Evolutionary conservation across 2,797 vertebrate genomes (phyloP).

Genomic region (Syndactyla subalaris): DNA sequence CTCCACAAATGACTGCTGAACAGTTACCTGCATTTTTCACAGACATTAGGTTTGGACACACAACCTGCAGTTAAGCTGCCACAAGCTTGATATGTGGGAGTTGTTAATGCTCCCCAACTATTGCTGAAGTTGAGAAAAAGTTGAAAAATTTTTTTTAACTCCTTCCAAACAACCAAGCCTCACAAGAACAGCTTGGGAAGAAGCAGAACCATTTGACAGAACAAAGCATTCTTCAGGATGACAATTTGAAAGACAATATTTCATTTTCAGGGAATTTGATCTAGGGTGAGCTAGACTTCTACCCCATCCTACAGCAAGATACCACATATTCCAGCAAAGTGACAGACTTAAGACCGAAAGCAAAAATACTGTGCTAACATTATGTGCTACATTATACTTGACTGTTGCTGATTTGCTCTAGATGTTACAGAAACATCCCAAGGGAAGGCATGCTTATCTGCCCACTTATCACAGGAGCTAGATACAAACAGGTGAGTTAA

Average conservation of each 20-base stretch:
- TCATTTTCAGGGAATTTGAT: conserved; percentile 21
- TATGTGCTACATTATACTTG: background rate
- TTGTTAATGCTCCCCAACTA: background rate
- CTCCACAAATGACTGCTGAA: background rate
- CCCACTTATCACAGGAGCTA: conserved; percentile 20
- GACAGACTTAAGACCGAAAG: conserved; percentile 34
- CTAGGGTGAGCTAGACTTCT: conserved; percentile 10
- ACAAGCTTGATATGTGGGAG: background rate
- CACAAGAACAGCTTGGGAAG: background rate
- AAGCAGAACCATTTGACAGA: background rate
- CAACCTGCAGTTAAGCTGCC: background rate
- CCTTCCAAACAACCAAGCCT: background rate
- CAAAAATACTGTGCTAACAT: background rate
- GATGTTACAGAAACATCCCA: conserved; percentile 50
- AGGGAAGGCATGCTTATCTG: conserved; percentile 22
- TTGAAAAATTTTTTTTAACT: background rate
- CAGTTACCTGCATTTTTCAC: background rate
- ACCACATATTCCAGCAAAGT: background rate
- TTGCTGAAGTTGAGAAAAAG: background rate
- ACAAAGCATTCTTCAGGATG: background rate
- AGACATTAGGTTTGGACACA: background rate
- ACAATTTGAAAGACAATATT: conserved; percentile 54
- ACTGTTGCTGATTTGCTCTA: conserved; percentile 1
- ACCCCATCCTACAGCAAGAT: background rate
- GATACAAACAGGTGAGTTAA: conserved; percentile 12